Evolutionary conservation across 2,797 vertebrate species (phyloP), one percentile per base, ranked within the genome.

Genomic region (Phoxinus dragarum): DNA sequence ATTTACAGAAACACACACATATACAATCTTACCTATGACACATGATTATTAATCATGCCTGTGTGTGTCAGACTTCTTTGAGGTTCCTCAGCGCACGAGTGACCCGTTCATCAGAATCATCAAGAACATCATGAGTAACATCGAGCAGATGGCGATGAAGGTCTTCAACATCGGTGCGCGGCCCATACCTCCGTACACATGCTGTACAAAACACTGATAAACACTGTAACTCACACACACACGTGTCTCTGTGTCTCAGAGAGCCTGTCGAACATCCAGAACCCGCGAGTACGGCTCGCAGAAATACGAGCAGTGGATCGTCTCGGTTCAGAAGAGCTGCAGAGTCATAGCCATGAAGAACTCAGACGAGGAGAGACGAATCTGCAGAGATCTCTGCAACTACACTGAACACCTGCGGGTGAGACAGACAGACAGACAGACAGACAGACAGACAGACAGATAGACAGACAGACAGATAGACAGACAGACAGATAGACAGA

Each of bases 221-320:
- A 75, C 36, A 54, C 40, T 52, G 17, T n/a, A 36, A 82, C 52
- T 40, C 31, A 61, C 47, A 64, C 59, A 75, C 3, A 54, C 11
- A 9, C 2, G 94, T 90, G 66, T 77, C n/a, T 3, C 69, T 94
- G 72, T 93, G 84, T 56, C 11, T 1, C 87, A 96, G 96, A 89
- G 49, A 77, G 54, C 1, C 71, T 94, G 64, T 93, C 91, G 9
- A 83, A 91, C 40, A 90, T 94, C 27, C 91, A 86, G 36, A 95
- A 59, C 38, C 38, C 86, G 36, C 44, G 80, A 86, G 67, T 94
- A 90, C 68, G 96, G 96, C 84, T 94, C 94, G 40, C 95, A 96
- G 88, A 94, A 89, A 44, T 97, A 96, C 2, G 95, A 96, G 81
- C 94, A 96, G 0, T 95, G 95, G 95, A 94, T 96, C 5, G 80